These are phyloP conservation scores for Hassar affinis DNA, from an alignment of 2,113 vertebrate genomes.

Conservation along the genomic window DNA sequence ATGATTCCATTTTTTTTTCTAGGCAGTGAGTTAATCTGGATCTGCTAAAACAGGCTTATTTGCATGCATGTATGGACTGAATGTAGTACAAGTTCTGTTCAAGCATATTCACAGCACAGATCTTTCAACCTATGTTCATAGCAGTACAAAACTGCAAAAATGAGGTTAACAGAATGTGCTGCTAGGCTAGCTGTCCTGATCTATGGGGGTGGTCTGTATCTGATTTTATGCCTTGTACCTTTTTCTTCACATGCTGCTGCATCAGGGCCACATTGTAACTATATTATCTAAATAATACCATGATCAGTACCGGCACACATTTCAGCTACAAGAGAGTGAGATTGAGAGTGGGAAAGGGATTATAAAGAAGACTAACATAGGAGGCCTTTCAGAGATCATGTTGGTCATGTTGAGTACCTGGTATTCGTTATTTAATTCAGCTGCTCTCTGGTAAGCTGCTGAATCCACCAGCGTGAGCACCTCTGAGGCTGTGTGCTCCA, in stretches of 20 bases:
- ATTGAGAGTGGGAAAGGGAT: slow-evolving; percentile 22
- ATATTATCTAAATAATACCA: slow-evolving; percentile 33
- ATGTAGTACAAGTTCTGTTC: neutral
- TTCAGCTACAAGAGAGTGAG: slow-evolving; percentile 19
- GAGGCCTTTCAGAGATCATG: slow-evolving; percentile 43
- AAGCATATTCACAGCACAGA: neutral
- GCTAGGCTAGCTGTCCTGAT: neutral
- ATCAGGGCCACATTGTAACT: neutral
- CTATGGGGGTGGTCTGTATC: too few species aligned
- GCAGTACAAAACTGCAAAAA: slow-evolving; percentile 20
- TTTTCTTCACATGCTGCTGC: neutral
- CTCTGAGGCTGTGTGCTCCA: slow-evolving; percentile 50
- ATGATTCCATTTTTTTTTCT: neutral
- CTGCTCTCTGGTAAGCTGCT: slow-evolving; percentile 49
- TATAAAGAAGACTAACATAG: slow-evolving; percentile 33
- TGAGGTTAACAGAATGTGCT: neutral
- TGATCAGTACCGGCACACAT: slow-evolving; percentile 1
- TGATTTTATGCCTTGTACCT: slow-evolving; percentile 1
- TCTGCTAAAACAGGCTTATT: neutral
- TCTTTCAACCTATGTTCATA: neutral
- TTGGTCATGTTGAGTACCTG: slow-evolving; percentile 37
- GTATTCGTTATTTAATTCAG: slow-evolving; percentile 52
- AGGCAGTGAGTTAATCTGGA: neutral
- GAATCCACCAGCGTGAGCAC: slow-evolving; percentile 47
- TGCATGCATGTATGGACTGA: neutral